phyloP scores from a whole-genome alignment of 1,140 invertebrate species.

The Drosophila hydei region DNA sequence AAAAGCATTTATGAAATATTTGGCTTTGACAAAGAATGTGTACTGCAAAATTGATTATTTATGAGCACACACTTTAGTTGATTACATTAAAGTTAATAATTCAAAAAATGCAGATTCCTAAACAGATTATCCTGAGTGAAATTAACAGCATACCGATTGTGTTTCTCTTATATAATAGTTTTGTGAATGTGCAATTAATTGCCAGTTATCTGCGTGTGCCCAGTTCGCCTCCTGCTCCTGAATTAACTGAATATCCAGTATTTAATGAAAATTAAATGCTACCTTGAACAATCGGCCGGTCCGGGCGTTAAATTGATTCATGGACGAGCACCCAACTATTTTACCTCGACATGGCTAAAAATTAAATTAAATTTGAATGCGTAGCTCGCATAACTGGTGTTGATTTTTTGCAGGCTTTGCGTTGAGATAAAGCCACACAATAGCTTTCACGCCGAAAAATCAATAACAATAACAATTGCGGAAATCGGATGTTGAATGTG shows the following conservation, averaged over 20 bases:
- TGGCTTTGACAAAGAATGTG: neutral
- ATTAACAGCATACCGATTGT: neutral
- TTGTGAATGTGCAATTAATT: conserved; percentile 1
- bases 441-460: conserved; percentile 22
- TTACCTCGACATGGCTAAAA: conserved; percentile 20
- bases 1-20: conserved; percentile 22
- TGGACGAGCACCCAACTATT: neutral
- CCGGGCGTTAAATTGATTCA: conserved; percentile 38
- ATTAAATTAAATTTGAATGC: conserved; percentile 56
- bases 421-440: conserved; percentile 47
- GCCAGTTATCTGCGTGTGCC: neutral
- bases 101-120: no score
- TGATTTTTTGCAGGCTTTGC: conserved; percentile 26
- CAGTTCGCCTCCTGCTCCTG: no score
- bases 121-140: no score
- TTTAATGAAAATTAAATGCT: conserved; percentile 71
- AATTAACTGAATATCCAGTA: conserved; percentile 52
- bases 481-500: conserved; percentile 72
- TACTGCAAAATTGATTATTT: neutral
- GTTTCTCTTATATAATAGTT: neutral
- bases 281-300: conserved; percentile 34
- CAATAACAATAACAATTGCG: conserved; percentile 34
- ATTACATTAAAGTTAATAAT: neutral
- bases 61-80: neutral
- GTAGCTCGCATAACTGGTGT: conserved; percentile 49